Base-by-base conservation (phyloP, 2,888 invertebrate genomes). In the Drosophila kokeensis region DNA sequence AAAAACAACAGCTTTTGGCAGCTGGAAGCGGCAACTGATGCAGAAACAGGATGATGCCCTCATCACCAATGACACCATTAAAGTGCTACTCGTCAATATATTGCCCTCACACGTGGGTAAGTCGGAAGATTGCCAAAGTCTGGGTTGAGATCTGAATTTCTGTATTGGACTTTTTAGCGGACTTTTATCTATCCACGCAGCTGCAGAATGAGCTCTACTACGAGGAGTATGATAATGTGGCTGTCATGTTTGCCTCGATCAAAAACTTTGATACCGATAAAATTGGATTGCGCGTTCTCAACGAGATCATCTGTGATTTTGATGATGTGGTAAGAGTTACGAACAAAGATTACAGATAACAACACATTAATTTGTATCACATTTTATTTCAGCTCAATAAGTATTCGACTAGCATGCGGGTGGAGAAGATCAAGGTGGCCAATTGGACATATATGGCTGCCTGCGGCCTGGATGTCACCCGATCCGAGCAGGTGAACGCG, bases 401-500 rank as follows among this genome's bases (percentile, higher is more conserved):
- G 4, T 94, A 95, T 53, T 89, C 87, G 18, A 89, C 94, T 0
- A 94, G 95, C 59, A 93, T 95, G 69, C 95, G 96, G 84, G 96
- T 99, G 11, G 99, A 99, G 93, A 99, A 99, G 93, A 99, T 99
- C 40, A 99, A 99, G 94, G 96, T 99, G 64, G 98, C 98, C 54
- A 98, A 98, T 70, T 97, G 97, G 95, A 99, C 99, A 0, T 99
- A 99, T 89, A 99, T 99, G 99, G 99, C 98, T 2, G 99, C 98
- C 1, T 97, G 98, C 89, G 99, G 99, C 0, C 94, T 99, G 55
- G 96, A 97, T 83, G 96, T 97, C 0, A 95, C 95, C 36, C 94
- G 96, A 59, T 94, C 96, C 67, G 93, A 93, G 73, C 95, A 96
- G 3, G 93, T 93, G 0, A 94, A 93, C 53, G 88, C 90, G 0